These are phyloP conservation scores for Drepana falcataria DNA, from an alignment of 2,888 invertebrate species.

Conservation along the genomic window DNA sequence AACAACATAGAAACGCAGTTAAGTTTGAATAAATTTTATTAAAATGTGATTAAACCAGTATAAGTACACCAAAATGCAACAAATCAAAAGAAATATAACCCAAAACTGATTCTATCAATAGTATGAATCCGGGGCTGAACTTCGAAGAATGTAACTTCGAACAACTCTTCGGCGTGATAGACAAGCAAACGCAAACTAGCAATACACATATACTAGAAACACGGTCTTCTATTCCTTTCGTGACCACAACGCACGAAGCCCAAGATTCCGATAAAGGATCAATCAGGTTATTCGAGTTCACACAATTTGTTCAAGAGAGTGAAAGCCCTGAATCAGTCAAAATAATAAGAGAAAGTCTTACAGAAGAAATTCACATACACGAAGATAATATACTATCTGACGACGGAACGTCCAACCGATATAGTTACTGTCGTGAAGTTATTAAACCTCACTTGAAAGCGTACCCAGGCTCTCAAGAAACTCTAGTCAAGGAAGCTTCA, in stretches of 20 bases:
- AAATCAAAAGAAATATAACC: conserved; percentile 1
- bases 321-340: conserved; percentile 22
- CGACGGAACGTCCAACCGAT: conserved; percentile 19
- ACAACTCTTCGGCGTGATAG: conserved; percentile 15
- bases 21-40: neutral
- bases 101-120: conserved; percentile 12
- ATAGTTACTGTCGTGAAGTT: conserved; percentile 41
- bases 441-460: conserved; percentile 35
- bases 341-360: conserved; percentile 31
- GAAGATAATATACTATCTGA: conserved; percentile 9
- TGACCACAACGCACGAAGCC: neutral
- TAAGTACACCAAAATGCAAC: conserved; percentile 15
- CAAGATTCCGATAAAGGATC: conserved; percentile 17
- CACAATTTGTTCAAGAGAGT: conserved; percentile 30
- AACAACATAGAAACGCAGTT: neutral
- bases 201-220: neutral
- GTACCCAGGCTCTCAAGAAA: conserved; percentile 24
- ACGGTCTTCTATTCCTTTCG: neutral
- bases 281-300: conserved; percentile 30
- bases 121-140: conserved; percentile 33
- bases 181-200: conserved; percentile 38
- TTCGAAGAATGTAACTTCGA: conserved; percentile 17
- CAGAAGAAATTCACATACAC: conserved; percentile 26
- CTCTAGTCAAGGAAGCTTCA: conserved; percentile 24
- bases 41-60: neutral